These are phyloP conservation scores for Paedocypris micromegethes DNA, from an alignment of 2,797 vertebrate genomes.

Conservation along the genomic window DNA sequence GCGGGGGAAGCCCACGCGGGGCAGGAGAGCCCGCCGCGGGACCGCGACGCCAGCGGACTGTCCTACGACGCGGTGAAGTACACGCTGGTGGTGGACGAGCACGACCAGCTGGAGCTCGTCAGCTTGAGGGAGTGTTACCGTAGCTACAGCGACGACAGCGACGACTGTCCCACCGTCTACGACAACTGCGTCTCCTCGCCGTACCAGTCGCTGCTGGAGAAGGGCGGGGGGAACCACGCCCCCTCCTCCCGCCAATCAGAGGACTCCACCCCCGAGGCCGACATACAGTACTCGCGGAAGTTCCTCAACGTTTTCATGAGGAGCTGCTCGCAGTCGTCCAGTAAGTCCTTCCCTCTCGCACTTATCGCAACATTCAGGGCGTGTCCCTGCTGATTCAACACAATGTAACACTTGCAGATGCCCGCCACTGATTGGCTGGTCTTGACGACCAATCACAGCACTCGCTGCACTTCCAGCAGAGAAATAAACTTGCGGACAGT, in stretches of 20 bases:
- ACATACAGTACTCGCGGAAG: slow-evolving; percentile 92
- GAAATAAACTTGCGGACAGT: no score
- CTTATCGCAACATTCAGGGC: no score
- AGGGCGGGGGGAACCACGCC: slow-evolving; percentile 55
- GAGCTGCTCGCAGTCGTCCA: slow-evolving; percentile 86
- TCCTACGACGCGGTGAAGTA: slow-evolving; percentile 98
- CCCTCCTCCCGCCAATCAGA: slow-evolving; percentile 80
- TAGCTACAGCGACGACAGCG: slow-evolving; percentile 93
- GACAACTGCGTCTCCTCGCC: slow-evolving; percentile 95
- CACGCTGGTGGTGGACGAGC: slow-evolving; percentile 93
- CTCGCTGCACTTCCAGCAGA: no score
- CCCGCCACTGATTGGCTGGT: no score
- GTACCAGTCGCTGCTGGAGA: slow-evolving; percentile 86
- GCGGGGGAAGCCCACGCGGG: slow-evolving; percentile 47
- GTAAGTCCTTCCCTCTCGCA: slow-evolving; percentile 70
- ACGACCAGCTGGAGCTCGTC: slow-evolving; percentile 89
- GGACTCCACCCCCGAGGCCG: slow-evolving; percentile 85
- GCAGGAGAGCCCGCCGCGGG: slow-evolving; percentile 56
- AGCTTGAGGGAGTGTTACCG: slow-evolving; percentile 92
- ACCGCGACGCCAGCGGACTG: slow-evolving; percentile 87
- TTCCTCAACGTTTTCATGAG: slow-evolving; percentile 98
- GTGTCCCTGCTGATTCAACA: no score
- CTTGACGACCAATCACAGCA: no score
- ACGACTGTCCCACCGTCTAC: slow-evolving; percentile 84
- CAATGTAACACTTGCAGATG: no score